Evolutionary conservation across 2,888 invertebrate species (phyloP).

Genomic region (Phyto melanocephala): DNA sequence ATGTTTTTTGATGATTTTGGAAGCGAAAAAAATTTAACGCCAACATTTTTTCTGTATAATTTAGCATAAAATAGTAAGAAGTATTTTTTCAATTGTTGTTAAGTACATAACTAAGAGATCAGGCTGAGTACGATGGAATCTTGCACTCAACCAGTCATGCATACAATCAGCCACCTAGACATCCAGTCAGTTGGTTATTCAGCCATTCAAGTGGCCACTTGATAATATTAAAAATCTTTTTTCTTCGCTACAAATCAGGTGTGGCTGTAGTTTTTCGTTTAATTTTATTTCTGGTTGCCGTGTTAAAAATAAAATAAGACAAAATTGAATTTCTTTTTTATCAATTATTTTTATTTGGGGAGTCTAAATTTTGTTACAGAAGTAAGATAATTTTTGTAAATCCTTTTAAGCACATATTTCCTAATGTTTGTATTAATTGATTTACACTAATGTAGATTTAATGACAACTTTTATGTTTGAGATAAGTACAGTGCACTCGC

Average conservation of each 20-base stretch:
- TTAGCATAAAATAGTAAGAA: conserved; percentile 56
- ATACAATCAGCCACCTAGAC: not conserved
- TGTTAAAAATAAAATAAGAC: not conserved
- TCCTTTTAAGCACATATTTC: not conserved
- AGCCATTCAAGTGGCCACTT: conserved; percentile 48
- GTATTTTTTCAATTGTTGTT: conserved; percentile 37
- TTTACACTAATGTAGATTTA: not conserved
- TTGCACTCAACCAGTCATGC: conserved; percentile 43
- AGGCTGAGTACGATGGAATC: conserved; percentile 21
- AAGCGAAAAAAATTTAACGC: conserved; percentile 75
- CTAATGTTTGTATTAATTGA: not conserved
- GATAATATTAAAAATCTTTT: conserved; percentile 13
- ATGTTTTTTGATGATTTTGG: conserved; percentile 60
- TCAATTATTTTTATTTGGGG: not conserved
- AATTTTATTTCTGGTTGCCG: not conserved
- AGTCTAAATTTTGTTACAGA: not conserved
- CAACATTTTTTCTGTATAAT: conserved; percentile 65
- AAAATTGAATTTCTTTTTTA: conserved; percentile 13
- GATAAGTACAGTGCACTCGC: no score
- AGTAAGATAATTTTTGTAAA: conserved; percentile 30
- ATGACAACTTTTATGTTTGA: not conserved
- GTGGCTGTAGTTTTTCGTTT: conserved; percentile 1
- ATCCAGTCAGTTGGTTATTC: not conserved
- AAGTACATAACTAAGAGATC: conserved; percentile 26
- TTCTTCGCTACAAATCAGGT: conserved; percentile 50